These are phyloP conservation scores for Premnoplex brunnescens DNA, from an alignment of 2,797 vertebrate genomes.

Conservation along the genomic window DNA sequence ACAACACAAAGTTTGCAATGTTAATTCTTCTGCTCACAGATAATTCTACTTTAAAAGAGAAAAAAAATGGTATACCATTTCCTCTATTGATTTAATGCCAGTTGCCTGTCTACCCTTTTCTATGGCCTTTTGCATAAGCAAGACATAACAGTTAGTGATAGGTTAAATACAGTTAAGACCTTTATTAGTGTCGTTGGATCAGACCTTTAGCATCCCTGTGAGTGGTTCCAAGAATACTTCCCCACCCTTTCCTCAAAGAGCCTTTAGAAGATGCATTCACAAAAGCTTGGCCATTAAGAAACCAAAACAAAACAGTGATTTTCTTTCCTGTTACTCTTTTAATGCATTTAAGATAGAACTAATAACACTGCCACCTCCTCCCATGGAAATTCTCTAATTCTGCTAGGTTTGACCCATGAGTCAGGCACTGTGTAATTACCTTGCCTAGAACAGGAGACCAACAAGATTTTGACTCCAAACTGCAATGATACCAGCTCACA, in stretches of 20 bases:
- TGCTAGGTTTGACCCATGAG: background rate
- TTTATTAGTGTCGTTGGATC: background rate
- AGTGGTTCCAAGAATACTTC: background rate
- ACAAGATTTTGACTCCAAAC: background rate
- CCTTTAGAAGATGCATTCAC: background rate
- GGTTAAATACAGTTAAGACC: background rate
- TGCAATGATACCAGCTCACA: rapidly evolving
- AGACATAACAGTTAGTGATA: background rate
- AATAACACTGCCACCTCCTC: background rate
- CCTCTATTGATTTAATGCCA: background rate
- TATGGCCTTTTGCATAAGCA: background rate
- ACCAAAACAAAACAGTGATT: background rate
- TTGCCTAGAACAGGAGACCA: background rate
- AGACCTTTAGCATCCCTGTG: background rate
- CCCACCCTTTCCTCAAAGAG: background rate
- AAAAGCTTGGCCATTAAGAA: background rate
- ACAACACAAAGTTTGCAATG: background rate
- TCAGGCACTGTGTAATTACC: background rate
- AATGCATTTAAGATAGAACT: background rate
- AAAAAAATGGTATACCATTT: background rate
- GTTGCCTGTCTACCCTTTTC: background rate
- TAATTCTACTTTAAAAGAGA: background rate
- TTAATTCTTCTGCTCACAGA: background rate
- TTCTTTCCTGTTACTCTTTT: background rate
- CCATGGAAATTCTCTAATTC: background rate